phyloP scores from a whole-genome alignment of 2,797 vertebrate species.

The Dipus sagitta region DNA sequence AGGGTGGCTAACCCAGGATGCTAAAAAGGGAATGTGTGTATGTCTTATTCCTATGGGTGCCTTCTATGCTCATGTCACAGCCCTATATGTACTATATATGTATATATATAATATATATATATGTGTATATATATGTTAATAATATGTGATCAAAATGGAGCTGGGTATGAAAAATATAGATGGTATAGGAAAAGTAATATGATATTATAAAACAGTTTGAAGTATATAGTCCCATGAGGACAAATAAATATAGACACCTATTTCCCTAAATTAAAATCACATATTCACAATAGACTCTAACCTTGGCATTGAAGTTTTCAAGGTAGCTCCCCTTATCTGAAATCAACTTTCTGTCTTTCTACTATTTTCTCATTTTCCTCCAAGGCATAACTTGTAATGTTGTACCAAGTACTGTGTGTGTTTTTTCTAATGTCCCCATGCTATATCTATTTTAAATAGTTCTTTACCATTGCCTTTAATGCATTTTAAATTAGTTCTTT shows the following conservation, averaged over 20 bases:
- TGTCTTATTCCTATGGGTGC: neutral
- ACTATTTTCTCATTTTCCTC: neutral
- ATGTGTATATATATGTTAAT: too few species aligned
- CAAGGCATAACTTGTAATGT: neutral
- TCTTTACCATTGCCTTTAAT: slow-evolving; percentile 35
- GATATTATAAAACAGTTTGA: neutral
- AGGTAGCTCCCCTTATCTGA: neutral
- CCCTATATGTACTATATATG: neutral
- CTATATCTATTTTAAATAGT: neutral
- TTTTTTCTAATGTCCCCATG: neutral
- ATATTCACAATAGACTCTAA: neutral
- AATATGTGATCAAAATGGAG: neutral
- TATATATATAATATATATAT: too few species aligned
- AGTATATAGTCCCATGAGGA: neutral
- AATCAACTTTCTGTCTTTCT: neutral
- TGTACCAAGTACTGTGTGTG: neutral
- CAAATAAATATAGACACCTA: neutral
- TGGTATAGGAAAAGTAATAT: neutral
- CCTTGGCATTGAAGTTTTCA: neutral
- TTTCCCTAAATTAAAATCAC: neutral
- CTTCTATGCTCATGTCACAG: neutral
- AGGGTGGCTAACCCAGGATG: neutral
- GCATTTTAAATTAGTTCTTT: slow-evolving; percentile 55
- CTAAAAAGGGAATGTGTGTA: neutral
- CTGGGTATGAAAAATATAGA: slow-evolving; percentile 14